These are phyloP conservation scores for Nipponia nippon DNA, from an alignment of 2,113 vertebrate genomes.

Conservation along the genomic window DNA sequence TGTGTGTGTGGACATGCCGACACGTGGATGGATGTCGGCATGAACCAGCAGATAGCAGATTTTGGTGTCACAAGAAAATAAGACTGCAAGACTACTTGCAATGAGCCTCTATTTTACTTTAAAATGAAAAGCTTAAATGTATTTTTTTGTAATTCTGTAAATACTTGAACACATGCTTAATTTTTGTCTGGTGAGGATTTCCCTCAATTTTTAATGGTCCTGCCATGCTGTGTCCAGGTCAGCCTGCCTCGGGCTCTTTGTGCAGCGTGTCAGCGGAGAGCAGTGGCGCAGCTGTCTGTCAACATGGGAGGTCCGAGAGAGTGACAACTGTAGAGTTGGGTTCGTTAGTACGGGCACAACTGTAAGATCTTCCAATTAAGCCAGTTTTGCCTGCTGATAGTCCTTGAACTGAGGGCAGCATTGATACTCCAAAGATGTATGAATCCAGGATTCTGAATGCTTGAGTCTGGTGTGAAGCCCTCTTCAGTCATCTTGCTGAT, in stretches of 20 bases:
- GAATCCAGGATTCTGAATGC: not conserved
- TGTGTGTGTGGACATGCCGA: not conserved
- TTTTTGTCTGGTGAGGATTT: not conserved
- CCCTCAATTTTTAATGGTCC: not conserved
- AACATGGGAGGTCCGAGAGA: not conserved
- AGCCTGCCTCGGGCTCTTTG: not conserved
- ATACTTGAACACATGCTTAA: not conserved
- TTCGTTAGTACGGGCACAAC: not conserved
- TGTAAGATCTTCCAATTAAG: not conserved
- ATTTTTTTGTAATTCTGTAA: not conserved
- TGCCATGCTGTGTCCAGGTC: not conserved
- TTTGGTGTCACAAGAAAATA: not conserved
- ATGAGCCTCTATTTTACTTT: not conserved
- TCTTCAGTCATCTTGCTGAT: not conserved
- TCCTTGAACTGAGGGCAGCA: not conserved
- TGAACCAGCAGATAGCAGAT: not conserved
- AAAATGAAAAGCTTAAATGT: not conserved
- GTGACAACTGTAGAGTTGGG: not conserved
- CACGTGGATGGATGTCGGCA: fast-evolving
- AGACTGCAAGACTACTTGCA: not conserved
- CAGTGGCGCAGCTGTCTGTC: not conserved
- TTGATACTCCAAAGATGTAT: not conserved
- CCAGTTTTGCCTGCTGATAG: not conserved
- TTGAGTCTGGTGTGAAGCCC: not conserved
- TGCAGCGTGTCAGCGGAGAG: not conserved